Percentiles rank a stretch among this genome's conserved stretches.
phyloP scores from a whole-genome alignment of 2,888 invertebrate genomes.

The Pachydiplax longipennis region DNA sequence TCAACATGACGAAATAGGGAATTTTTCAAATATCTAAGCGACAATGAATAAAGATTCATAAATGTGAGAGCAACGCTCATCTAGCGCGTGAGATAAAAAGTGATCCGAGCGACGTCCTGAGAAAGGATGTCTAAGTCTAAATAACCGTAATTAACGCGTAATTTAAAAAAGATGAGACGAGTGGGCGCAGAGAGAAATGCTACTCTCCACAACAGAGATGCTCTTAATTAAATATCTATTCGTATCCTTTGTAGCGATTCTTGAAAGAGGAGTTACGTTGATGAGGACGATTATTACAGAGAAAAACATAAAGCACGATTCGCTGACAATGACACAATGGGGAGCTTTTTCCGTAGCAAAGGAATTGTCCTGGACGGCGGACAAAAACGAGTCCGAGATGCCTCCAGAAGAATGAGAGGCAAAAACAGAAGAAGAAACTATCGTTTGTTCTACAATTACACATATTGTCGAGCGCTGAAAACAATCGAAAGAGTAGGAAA shows the following conservation, averaged over 20 bases:
- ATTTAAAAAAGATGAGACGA: too few relatives aligned
- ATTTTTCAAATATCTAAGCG: too few relatives aligned
- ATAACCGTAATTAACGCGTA: too few relatives aligned
- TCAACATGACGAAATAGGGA: too few relatives aligned
- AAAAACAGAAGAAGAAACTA: background rate
- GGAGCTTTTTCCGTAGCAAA: background rate
- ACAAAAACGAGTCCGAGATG: background rate
- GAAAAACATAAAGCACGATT: background rate
- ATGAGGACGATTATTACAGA: background rate
- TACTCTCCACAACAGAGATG: background rate
- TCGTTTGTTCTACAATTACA: background rate
- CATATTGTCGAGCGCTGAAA: background rate
- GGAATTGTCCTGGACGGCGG: background rate
- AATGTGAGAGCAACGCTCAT: too few relatives aligned
- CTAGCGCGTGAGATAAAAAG: too few relatives aligned
- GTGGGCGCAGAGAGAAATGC: too few relatives aligned
- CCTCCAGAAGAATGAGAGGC: background rate
- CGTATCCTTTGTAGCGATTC: background rate
- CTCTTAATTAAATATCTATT: constrained; percentile 1
- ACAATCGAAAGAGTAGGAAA: too few relatives aligned
- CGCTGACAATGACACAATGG: background rate
- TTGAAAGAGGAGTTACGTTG: background rate
- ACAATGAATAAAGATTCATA: too few relatives aligned
- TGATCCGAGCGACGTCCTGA: too few relatives aligned
- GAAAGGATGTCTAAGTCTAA: too few relatives aligned